Base-by-base conservation (phyloP, 1,140 invertebrate genomes). In the Notospermus geniculatus region DNA sequence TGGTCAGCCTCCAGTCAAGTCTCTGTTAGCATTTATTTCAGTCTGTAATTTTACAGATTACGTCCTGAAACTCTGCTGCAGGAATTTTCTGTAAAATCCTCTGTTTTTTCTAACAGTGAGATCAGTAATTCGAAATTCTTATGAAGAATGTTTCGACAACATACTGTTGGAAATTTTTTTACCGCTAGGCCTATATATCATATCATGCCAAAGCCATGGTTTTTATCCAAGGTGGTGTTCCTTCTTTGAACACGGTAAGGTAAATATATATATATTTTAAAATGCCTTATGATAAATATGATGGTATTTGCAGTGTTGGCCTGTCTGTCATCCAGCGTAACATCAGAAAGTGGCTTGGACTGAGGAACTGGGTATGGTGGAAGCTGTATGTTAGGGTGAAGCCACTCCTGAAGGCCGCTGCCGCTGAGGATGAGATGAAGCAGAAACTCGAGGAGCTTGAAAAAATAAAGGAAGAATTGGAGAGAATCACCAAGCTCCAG, bases 321-420 rank as follows among this genome's bases (percentile, higher is more conserved):
- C 86, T 99, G 75, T 91, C 95, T 85, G 90, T 99, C 73, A 94
- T 99, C 78, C 97, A 99, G 85, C 88, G 97, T 77, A 99, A 98
- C 86, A 89, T 99, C 85, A 91, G 97, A 82, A 96, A 93, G 82
- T 99, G 98, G 89, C 88, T 98, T 83, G 88, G 93, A 80, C 87
- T 99, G 69, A 93, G 96, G 81, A 98, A 94, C 84, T 99, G 97
- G 97, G 89, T 93, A 74, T 99, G 97, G 97, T 99, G 94, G 92
- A 97, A 96, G 84, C 84, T 99, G 86, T 99, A 95, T 93, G 91
- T 93, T 86, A 97, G 84, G 69, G 74, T 98, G 87, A 97, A 97
- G 86, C 96, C 96, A 79, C 87, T 98, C 73, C 91, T 99, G 87
- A 97, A 96, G 87, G 93, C 96, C 85, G 93, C 91, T 79, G 90